Conservation (phyloP, 1,140 invertebrate species). For the Metopolophium dirhodum region DNA sequence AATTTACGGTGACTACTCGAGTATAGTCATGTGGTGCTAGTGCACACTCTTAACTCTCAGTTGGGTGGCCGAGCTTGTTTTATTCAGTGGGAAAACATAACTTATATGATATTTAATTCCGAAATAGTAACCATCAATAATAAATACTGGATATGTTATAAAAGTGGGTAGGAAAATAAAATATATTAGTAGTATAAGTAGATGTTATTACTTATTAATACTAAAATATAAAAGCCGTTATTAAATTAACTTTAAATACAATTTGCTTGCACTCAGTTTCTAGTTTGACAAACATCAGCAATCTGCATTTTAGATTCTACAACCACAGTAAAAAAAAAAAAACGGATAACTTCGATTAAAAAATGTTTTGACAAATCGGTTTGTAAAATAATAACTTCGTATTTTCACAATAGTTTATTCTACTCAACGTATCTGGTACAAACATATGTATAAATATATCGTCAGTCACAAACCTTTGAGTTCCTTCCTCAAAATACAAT, state of each 20-base stretch:
- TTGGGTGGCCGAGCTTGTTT: background rate
- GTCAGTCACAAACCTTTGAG: background rate
- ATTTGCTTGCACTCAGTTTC: background rate
- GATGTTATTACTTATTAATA: background rate
- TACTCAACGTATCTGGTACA: background rate
- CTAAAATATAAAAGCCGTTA: background rate
- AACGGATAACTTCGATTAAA: background rate
- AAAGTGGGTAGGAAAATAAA: background rate
- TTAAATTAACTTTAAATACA: background rate
- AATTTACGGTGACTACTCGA: background rate
- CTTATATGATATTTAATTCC: background rate
- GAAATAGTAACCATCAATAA: background rate
- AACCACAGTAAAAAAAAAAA: background rate
- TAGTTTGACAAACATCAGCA: background rate
- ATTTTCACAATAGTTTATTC: constrained; percentile 27
- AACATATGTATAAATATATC: constrained; percentile 10
- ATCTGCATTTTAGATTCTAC: background rate
- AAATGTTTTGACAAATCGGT: background rate
- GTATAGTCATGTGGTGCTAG: background rate
- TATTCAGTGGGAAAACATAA: background rate
- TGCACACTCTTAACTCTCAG: background rate
- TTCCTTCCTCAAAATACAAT: background rate
- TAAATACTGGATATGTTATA: no score
- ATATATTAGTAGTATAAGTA: background rate
- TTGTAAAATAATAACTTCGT: background rate